A percentile compares a stretch with the other conserved stretches of the same genome.
Evolutionary conservation across 2,888 invertebrate species (phyloP).

Genomic region (Pristionchus exspectatus): DNA sequence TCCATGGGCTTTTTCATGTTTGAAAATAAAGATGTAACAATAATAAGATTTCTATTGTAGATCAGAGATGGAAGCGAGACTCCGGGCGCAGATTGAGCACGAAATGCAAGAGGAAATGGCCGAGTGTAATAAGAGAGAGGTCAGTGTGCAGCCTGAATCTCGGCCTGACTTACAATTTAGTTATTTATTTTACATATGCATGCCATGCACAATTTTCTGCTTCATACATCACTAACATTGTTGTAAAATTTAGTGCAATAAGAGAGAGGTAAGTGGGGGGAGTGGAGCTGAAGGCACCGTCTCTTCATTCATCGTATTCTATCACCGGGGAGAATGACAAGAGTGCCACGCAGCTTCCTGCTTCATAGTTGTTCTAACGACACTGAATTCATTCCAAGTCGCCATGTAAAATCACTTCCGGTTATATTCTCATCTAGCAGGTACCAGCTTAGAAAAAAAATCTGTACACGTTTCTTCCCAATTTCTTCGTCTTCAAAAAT

Average conservation of each 20-base stretch:
- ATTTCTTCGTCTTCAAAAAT: background rate
- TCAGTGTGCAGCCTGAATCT: constrained; percentile 9
- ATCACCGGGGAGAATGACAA: constrained; percentile 67
- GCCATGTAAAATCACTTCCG: too few species aligned
- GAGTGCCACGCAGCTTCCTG: too few species aligned
- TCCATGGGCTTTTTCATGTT: too few species aligned
- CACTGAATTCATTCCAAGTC: too few species aligned
- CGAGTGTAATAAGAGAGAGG: constrained; percentile 80
- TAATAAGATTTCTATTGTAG: background rate
- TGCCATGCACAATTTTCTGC: too few species aligned
- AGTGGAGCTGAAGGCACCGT: too few species aligned
- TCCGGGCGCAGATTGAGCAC: constrained; percentile 74
- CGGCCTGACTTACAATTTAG: background rate
- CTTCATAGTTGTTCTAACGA: too few species aligned
- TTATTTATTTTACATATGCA: background rate
- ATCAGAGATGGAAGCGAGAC: constrained; percentile 70
- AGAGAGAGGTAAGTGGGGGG: background rate
- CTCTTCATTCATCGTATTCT: constrained; percentile 70
- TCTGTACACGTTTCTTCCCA: background rate
- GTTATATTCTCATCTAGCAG: too few species aligned
- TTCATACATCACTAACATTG: background rate
- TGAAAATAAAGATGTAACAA: too few species aligned
- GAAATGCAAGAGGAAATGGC: constrained; percentile 75
- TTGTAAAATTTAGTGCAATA: background rate
- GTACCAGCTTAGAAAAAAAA: too few species aligned